Evolutionary conservation across 2,113 vertebrate genomes (phyloP).

Genomic region (Meriones unguiculatus): DNA sequence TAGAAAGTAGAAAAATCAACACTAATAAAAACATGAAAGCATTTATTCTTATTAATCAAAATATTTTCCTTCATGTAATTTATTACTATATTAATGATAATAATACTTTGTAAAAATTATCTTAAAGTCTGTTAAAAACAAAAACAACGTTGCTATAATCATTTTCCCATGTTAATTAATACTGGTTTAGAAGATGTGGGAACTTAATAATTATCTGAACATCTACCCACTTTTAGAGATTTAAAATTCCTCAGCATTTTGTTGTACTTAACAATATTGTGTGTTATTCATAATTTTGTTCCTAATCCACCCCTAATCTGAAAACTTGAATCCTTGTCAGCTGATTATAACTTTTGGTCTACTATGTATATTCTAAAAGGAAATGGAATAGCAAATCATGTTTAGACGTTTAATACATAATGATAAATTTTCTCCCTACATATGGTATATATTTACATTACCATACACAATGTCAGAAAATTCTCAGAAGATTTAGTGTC

Average conservation of each 20-base stretch:
- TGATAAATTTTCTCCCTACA: not conserved
- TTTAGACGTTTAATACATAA: not conserved
- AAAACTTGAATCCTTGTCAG: conserved; percentile 6
- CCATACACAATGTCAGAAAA: not conserved
- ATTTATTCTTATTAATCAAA: conserved; percentile 16
- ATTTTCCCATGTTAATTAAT: not conserved
- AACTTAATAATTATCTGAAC: conserved; percentile 29
- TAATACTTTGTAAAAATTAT: not conserved
- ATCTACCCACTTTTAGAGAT: not conserved
- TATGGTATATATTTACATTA: not conserved
- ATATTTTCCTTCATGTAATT: not conserved
- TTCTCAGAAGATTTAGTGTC: not conserved
- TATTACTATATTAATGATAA: not conserved
- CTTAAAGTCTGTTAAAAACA: conserved; percentile 42
- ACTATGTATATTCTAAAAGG: conserved; percentile 18
- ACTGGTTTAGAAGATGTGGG: conserved; percentile 3
- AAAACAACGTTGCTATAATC: conserved; percentile 29
- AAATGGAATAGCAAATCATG: not conserved
- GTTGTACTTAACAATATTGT: not conserved
- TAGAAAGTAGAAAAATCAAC: not conserved
- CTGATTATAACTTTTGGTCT: not conserved
- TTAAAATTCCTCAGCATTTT: not conserved
- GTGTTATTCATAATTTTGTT: conserved; percentile 14
- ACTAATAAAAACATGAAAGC: conserved; percentile 19
- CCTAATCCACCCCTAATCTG: not conserved